Conservation (phyloP, 2,797 vertebrate species). For the Agapornis canus region DNA sequence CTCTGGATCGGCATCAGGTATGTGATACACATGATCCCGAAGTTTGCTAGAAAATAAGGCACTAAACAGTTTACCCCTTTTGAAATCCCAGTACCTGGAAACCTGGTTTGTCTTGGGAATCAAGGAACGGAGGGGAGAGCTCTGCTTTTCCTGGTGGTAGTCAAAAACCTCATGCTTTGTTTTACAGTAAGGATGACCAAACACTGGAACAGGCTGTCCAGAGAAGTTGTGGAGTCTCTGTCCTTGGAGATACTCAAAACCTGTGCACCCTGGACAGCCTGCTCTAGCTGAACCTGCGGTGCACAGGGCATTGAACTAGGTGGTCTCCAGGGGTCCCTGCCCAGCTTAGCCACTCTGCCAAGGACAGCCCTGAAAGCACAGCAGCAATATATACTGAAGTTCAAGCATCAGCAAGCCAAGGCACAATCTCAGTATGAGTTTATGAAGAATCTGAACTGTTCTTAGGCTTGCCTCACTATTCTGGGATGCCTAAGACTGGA, state of each 20-base stretch:
- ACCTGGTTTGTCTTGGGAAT: not conserved
- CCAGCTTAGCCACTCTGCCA: not conserved
- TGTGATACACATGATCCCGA: fast-evolving
- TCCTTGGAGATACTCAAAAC: not conserved
- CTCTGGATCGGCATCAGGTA: conserved; percentile 82
- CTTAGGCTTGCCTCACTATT: not conserved
- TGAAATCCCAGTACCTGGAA: not conserved
- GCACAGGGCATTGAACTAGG: fast-evolving
- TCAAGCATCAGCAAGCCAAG: not conserved
- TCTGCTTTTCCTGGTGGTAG: not conserved
- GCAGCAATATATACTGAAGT: fast-evolving
- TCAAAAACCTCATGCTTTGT: fast-evolving
- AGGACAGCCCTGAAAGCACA: not conserved
- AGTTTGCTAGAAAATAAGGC: not conserved
- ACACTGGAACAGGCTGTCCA: not conserved
- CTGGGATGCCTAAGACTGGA: not conserved
- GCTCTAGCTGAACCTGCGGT: not conserved
- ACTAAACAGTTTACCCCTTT: not conserved
- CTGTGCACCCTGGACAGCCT: not conserved
- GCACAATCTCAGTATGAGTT: fast-evolving
- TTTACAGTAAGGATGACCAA: not conserved
- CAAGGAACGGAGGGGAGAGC: not conserved
- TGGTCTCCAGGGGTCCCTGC: not conserved
- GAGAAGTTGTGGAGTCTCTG: not conserved
- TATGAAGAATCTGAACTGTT: not conserved